Conservation (phyloP, 2,797 vertebrate genomes). For the Coranthus polyacanthus region DNA sequence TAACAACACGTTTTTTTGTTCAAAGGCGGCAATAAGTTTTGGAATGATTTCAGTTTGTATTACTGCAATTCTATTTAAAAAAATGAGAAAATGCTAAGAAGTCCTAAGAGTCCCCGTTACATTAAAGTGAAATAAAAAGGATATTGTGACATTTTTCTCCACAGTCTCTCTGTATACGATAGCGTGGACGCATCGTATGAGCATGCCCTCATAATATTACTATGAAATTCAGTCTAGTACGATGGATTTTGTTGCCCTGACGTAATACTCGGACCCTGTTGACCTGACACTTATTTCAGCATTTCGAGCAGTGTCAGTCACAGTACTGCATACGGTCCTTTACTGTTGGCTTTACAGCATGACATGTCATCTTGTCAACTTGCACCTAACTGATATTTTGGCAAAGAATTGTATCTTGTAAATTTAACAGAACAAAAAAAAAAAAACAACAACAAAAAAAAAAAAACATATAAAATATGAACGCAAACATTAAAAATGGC, state of each 20-base stretch:
- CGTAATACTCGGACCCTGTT: slow-evolving; percentile 41
- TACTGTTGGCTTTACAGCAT: slow-evolving; percentile 21
- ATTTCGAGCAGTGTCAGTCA: slow-evolving; percentile 44
- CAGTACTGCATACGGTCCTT: slow-evolving; percentile 22
- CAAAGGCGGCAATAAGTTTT: slow-evolving; percentile 26
- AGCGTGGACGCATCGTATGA: slow-evolving; percentile 54
- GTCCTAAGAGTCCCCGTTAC: slow-evolving; percentile 23
- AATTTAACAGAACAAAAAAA: slow-evolving; percentile 57
- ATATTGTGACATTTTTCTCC: slow-evolving; percentile 26
- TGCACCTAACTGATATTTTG: slow-evolving; percentile 55
- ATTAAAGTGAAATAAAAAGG: slow-evolving; percentile 62
- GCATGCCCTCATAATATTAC: slow-evolving; percentile 37
- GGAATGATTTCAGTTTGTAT: slow-evolving; percentile 52
- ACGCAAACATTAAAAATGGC: slow-evolving; percentile 57
- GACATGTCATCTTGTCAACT: slow-evolving; percentile 33
- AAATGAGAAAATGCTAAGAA: slow-evolving; percentile 45
- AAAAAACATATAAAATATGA: slow-evolving; percentile 24
- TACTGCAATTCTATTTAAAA: slow-evolving; percentile 20
- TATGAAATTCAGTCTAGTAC: slow-evolving; percentile 41
- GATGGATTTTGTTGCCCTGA: slow-evolving; percentile 31
- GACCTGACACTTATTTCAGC: slow-evolving; percentile 43
- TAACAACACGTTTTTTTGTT: background rate
- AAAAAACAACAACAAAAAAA: slow-evolving; percentile 28
- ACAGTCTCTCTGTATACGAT: slow-evolving; percentile 23
- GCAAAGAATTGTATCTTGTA: slow-evolving; percentile 56